Base-by-base conservation (phyloP, 2,888 invertebrate species). In the Scaptomyza tumidula region DNA sequence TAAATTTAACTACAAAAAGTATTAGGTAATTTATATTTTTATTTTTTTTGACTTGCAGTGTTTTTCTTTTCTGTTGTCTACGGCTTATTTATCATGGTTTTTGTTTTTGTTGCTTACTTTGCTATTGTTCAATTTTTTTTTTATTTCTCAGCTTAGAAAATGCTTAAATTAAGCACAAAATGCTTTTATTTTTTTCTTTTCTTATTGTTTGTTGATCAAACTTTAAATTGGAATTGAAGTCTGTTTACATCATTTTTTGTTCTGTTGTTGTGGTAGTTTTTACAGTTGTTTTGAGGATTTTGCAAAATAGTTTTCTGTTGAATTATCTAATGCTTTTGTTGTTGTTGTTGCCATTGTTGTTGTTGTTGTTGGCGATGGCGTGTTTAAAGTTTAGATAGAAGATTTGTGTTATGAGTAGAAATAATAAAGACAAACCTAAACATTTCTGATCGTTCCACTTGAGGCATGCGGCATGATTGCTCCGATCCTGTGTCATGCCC, bases 381-480 rank as follows among this genome's bases (percentile, higher is more conserved):
- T 84, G 79, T 75, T 88, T 88, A 72, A 59, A 88, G 78, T 82
- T 84, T 63, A 82, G 75, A 74, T 71, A 82, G 71, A 88, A 78
- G 67, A 82, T 52, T 80, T 86, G 88, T 68, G 78, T 80, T 72
- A 86, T 80, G 71, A 82, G 71, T 80, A 89, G 78, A 75, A 86
- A 86, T 75, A 90, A 66, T 57, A 92, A 86, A 84, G 91, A 92
- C 92, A 92, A 92, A 92, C 92, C 92, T 92, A 92, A 90, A 80
- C 92, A 92, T 90, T 90, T 91, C 85, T 91, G 91, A 86, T 92
- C 90, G 73, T 89, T 88, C 86, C 91, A 88, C 72, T 90, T 90
- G 65, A 90, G 78, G 72, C 92, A 92, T 71, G 92, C 91, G 35
- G 92, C 91, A 52, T 90, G 80, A 76, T 87, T 91, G 56, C 86